These are phyloP conservation scores for Epinotia ramella DNA, from an alignment of 2,888 invertebrate species.

Conservation along the genomic window DNA sequence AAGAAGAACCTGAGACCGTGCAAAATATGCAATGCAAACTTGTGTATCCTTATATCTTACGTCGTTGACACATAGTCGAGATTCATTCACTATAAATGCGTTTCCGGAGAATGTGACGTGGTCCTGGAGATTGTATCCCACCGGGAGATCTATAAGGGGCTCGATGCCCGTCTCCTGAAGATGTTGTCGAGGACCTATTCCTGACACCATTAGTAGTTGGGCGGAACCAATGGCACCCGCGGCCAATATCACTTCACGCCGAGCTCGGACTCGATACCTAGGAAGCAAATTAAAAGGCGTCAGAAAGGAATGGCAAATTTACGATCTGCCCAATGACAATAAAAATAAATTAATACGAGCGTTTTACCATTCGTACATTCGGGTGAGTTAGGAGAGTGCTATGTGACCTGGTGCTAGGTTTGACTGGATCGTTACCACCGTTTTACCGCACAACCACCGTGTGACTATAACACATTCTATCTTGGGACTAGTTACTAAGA, in stretches of 20 bases:
- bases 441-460: too few species aligned
- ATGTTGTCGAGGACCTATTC: conserved; percentile 89
- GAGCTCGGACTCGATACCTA: conserved; percentile 80
- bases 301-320: conserved; percentile 16
- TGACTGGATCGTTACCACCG: too few species aligned
- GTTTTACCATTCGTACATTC: conserved; percentile 7
- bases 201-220: conserved; percentile 94
- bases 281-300: conserved; percentile 44
- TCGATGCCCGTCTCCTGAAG: conserved; percentile 85
- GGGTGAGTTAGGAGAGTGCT: background rate
- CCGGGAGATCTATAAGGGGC: conserved; percentile 88
- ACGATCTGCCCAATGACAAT: conserved; percentile 23
- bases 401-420: background rate
- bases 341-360: conserved; percentile 25
- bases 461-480: too few species aligned
- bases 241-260: conserved; percentile 91
- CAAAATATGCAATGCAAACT: background rate
- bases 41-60: conserved; percentile 67
- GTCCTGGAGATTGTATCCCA: conserved; percentile 93
- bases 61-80: conserved; percentile 87
- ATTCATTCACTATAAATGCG: conserved; percentile 89
- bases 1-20: too few species aligned
- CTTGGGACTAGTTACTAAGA: too few species aligned
- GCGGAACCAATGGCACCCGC: conserved; percentile 94
- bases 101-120: conserved; percentile 90